A percentile compares a stretch with the other conserved stretches of the same genome.
These are phyloP conservation scores for Noctua pronuba DNA, from an alignment of 2,888 invertebrate genomes.

Conservation along the genomic window DNA sequence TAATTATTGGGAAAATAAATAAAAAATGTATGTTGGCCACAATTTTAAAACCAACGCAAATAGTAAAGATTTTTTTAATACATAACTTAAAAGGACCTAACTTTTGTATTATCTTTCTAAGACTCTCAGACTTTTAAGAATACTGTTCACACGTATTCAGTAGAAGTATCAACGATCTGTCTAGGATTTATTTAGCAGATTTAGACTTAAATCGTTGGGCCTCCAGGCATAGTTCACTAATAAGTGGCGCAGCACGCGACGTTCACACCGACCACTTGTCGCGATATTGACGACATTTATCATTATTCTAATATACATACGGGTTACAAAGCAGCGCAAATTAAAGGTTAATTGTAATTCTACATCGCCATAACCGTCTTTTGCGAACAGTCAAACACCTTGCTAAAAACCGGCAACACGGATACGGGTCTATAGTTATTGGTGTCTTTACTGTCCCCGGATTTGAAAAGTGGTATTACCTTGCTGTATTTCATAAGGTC, in stretches of 20 bases:
- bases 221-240: background rate
- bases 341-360: background rate
- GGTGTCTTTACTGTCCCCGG: too few relatives aligned
- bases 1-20: background rate
- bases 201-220: background rate
- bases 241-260: background rate
- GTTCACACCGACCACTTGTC: conserved; percentile 13
- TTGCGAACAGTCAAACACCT: background rate
- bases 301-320: background rate
- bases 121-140: background rate
- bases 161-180: background rate
- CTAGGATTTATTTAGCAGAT: background rate
- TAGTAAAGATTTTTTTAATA: background rate
- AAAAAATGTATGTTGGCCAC: background rate
- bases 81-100: background rate
- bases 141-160: background rate
- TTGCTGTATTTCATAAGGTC: too few relatives aligned
- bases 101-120: background rate
- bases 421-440: too few relatives aligned
- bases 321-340: background rate
- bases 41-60: background rate
- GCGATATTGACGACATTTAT: conserved; percentile 5
- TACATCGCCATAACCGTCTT: background rate
- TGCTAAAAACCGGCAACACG: too few relatives aligned
- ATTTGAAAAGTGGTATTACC: too few relatives aligned